These are phyloP conservation scores for Drosophila bipectinata DNA, from an alignment of 1,140 invertebrate species.

Conservation along the genomic window DNA sequence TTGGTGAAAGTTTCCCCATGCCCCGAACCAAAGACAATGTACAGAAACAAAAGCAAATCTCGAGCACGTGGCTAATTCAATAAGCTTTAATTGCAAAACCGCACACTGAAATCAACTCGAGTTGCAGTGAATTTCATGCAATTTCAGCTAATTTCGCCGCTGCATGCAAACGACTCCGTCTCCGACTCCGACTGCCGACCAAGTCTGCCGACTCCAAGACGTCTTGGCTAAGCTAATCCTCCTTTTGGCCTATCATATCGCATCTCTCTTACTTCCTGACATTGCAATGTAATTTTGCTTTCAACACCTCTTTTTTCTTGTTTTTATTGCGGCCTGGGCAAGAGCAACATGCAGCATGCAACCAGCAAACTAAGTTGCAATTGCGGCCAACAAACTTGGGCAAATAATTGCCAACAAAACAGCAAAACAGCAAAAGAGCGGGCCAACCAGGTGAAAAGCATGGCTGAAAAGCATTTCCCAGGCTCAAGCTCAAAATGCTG, in stretches of 20 bases:
- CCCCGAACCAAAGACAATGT: background rate
- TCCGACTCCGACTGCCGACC: background rate
- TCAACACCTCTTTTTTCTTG: slow-evolving; percentile 72
- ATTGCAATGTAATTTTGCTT: slow-evolving; percentile 82
- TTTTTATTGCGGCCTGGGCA: background rate
- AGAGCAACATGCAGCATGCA: slow-evolving; percentile 47
- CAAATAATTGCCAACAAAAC: slow-evolving; percentile 74
- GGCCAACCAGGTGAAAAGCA: slow-evolving; percentile 56
- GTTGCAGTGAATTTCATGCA: slow-evolving; percentile 62
- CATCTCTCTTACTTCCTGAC: slow-evolving; percentile 73
- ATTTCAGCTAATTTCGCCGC: slow-evolving; percentile 74
- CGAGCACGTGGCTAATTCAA: slow-evolving; percentile 78
- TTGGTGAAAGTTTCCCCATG: slow-evolving; percentile 44
- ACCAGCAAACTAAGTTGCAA: slow-evolving; percentile 30
- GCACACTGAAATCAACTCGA: slow-evolving; percentile 63
- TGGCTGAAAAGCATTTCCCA: slow-evolving; percentile 58
- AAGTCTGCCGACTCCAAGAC: background rate
- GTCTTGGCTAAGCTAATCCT: background rate
- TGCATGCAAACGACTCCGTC: slow-evolving; percentile 65
- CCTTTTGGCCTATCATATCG: slow-evolving; percentile 63
- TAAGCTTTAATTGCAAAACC: slow-evolving; percentile 73
- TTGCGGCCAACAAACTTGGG: slow-evolving; percentile 59
- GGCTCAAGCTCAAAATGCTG: slow-evolving; percentile 45
- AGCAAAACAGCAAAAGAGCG: slow-evolving; percentile 44
- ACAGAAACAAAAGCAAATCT: slow-evolving; percentile 43